Evolutionary conservation across 2,797 vertebrate genomes (phyloP).

Genomic region (Rhinogobio ventralis): DNA sequence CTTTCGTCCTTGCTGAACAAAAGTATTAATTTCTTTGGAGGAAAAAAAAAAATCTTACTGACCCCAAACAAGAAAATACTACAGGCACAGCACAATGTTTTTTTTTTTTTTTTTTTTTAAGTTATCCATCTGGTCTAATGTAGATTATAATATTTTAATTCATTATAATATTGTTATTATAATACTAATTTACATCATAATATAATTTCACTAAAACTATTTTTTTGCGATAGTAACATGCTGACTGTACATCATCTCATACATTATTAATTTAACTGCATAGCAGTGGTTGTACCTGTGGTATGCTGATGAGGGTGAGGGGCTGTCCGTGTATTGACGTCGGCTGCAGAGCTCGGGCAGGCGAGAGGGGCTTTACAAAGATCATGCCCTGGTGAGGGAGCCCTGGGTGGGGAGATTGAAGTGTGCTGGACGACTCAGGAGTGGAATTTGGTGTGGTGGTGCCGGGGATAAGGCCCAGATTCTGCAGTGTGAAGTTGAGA

Average conservation of each 20-base stretch:
- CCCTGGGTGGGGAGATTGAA: conserved; percentile 65
- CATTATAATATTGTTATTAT: background rate
- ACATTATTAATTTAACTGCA: background rate
- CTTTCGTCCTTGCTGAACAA: background rate
- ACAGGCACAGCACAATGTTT: background rate
- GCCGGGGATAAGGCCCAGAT: conserved; percentile 85
- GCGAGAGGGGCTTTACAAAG: conserved; percentile 77
- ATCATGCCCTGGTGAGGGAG: conserved; percentile 80
- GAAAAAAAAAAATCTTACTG: background rate
- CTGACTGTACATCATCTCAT: background rate
- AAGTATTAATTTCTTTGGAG: background rate
- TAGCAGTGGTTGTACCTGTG: conserved; percentile 74
- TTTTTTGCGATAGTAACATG: background rate
- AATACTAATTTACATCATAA: background rate
- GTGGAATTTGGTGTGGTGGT: conserved; percentile 63
- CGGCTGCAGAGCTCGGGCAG: conserved; percentile 59
- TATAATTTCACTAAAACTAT: background rate
- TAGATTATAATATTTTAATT: background rate
- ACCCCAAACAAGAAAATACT: background rate
- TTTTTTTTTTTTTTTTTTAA: background rate
- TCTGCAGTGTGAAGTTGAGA: conserved; percentile 92
- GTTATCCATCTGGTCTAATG: background rate
- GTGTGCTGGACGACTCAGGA: conserved; percentile 63
- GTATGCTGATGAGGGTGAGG: conserved; percentile 72
- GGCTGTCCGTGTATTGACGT: conserved; percentile 66